Evolutionary conservation across 2,797 vertebrate species (phyloP).

Genomic region (Pseudopleuronectes americanus): DNA sequence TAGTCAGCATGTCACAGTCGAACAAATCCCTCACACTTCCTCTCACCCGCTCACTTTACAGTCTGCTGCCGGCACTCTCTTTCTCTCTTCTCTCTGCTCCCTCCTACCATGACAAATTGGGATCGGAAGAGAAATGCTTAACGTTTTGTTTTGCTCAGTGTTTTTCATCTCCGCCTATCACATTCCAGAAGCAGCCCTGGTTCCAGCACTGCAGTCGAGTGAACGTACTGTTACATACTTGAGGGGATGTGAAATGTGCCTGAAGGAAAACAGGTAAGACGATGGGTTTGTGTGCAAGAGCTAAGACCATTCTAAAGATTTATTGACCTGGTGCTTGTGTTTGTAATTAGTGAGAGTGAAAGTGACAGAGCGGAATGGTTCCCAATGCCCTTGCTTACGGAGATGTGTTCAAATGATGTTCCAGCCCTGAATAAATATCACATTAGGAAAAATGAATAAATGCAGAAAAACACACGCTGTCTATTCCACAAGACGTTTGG

Average conservation of each 20-base stretch:
- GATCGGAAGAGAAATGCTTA: slow-evolving; percentile 37
- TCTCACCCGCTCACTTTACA: slow-evolving; percentile 44
- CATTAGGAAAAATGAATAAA: slow-evolving; percentile 12
- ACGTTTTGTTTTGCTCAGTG: slow-evolving; percentile 47
- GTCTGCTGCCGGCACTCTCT: slow-evolving; percentile 38
- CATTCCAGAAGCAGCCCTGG: slow-evolving; percentile 1
- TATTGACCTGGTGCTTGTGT: slow-evolving; percentile 35
- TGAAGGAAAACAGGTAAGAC: slow-evolving; percentile 12
- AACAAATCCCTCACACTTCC: slow-evolving; percentile 44
- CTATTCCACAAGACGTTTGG: slow-evolving; percentile 5
- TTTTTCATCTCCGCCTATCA: slow-evolving; percentile 19
- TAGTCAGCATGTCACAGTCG: slow-evolving; percentile 58
- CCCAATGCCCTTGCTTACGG: neutral
- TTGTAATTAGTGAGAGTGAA: slow-evolving; percentile 39
- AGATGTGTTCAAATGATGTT: slow-evolving; percentile 25
- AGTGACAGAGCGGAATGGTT: slow-evolving; percentile 24
- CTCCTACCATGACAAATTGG: slow-evolving; percentile 52
- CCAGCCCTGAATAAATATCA: slow-evolving; percentile 14
- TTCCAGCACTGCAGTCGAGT: slow-evolving; percentile 16
- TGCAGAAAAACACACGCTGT: slow-evolving; percentile 7
- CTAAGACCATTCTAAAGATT: slow-evolving; percentile 37
- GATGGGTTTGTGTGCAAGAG: slow-evolving; percentile 49
- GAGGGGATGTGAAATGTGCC: slow-evolving; percentile 26
- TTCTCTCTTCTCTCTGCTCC: slow-evolving; percentile 7
- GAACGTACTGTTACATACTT: slow-evolving; percentile 38